Conservation (phyloP, 2,113 vertebrate genomes). For the Melospiza georgiana region DNA sequence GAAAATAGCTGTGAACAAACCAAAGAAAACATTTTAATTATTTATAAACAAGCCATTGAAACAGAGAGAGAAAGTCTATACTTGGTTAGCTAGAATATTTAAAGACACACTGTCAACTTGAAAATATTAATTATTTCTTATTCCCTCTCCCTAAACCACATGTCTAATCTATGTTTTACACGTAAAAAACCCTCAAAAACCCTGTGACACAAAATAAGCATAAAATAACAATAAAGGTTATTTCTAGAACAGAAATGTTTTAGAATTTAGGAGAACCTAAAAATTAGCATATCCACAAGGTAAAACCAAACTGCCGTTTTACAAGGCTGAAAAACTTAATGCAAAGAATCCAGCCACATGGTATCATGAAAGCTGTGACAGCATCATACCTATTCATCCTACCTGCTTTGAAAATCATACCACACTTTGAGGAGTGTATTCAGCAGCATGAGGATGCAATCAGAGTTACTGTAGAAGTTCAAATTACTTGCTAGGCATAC, state of each 20-base stretch:
- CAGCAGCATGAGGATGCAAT: not conserved
- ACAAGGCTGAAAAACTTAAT: not conserved
- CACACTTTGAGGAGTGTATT: not conserved
- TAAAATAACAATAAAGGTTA: not conserved
- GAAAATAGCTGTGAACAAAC: slow-evolving; percentile 68
- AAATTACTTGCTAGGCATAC: not conserved
- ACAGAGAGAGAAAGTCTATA: not conserved
- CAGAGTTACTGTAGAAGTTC: not conserved
- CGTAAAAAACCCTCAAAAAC: not conserved
- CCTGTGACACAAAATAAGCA: not conserved
- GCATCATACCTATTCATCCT: no score
- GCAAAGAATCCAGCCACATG: not conserved
- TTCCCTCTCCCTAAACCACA: not conserved
- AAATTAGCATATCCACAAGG: not conserved
- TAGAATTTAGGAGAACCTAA: not conserved
- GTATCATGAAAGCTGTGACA: not conserved
- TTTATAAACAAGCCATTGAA: slow-evolving; percentile 20
- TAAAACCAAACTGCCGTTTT: not conserved
- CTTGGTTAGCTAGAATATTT: not conserved
- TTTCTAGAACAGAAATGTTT: not conserved
- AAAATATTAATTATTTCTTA: not conserved
- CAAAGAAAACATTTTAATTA: slow-evolving; percentile 48
- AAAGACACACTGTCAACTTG: not conserved
- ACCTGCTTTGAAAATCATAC: not conserved
- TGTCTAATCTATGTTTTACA: not conserved